Percentiles rank a stretch among this genome's conserved stretches.
These are phyloP conservation scores for Setipinna tenuifilis DNA, from an alignment of 2,797 vertebrate genomes.

Conservation along the genomic window DNA sequence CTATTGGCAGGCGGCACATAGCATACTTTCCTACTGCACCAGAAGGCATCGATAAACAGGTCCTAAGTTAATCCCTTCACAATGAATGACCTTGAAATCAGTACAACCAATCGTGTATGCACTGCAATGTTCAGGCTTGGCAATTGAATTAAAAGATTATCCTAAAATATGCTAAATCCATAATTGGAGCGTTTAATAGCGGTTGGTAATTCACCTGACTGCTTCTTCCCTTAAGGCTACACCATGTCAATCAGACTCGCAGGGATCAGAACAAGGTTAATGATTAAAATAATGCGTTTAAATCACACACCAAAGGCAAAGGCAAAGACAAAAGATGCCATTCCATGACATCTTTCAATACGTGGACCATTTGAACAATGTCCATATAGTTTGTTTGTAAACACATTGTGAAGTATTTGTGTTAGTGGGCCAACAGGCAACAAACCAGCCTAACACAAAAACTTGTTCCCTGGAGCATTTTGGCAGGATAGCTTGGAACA, in stretches of 20 bases:
- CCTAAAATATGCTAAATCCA: constrained; percentile 29
- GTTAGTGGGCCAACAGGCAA: no score
- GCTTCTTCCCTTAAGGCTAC: background rate
- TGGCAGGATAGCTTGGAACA: no score
- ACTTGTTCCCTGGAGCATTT: no score
- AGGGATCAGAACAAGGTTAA: background rate
- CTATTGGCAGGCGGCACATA: background rate
- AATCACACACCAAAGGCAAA: background rate
- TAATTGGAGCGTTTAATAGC: constrained; percentile 23
- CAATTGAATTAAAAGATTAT: constrained; percentile 31
- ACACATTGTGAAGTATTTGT: no score
- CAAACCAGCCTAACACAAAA: no score
- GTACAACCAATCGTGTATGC: constrained; percentile 19
- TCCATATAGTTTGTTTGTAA: no score
- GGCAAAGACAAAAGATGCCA: no score
- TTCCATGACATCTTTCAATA: background rate
- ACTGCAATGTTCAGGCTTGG: background rate
- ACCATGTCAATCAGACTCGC: constrained; percentile 15
- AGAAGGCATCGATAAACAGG: background rate
- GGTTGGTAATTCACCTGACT: constrained; percentile 16
- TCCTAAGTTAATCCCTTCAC: constrained; percentile 12
- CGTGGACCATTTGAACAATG: background rate
- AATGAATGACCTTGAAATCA: constrained; percentile 25
- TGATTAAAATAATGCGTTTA: background rate
- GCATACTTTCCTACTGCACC: background rate